These are phyloP conservation scores for Alviniconcha strummeri DNA, from an alignment of 2,888 invertebrate genomes.

Conservation along the genomic window DNA sequence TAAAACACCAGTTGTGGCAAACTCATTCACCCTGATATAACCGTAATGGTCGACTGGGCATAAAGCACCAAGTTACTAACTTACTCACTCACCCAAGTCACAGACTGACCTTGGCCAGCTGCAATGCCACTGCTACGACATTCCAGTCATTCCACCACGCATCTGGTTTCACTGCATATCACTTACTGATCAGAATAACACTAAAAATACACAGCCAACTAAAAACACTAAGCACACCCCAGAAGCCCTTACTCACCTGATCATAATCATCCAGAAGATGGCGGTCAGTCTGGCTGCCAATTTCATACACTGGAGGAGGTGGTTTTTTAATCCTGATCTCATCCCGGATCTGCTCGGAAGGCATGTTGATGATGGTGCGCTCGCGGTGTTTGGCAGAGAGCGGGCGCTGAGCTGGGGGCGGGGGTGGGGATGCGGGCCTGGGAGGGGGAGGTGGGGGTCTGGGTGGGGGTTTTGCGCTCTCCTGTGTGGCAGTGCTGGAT, in stretches of 20 bases:
- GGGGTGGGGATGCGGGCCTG: constrained; percentile 17
- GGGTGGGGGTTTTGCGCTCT: constrained; percentile 16
- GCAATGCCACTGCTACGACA: too few relatives aligned
- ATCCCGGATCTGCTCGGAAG: constrained; percentile 46
- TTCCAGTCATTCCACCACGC: too few relatives aligned
- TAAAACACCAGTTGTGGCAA: too few relatives aligned
- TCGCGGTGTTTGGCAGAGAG: constrained; percentile 42
- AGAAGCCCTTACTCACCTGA: constrained; percentile 49
- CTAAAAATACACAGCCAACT: too few relatives aligned
- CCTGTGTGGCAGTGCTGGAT: constrained; percentile 29
- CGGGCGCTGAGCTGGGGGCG: constrained; percentile 31
- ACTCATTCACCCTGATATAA: too few relatives aligned
- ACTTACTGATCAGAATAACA: too few relatives aligned
- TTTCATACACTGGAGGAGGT: constrained; percentile 48
- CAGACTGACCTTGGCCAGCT: too few relatives aligned
- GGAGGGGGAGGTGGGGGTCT: constrained; percentile 14
- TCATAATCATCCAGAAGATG: constrained; percentile 61
- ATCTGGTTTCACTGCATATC: too few relatives aligned
- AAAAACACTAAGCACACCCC: too few relatives aligned
- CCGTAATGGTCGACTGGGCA: too few relatives aligned
- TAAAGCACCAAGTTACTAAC: too few relatives aligned
- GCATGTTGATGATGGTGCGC: constrained; percentile 55
- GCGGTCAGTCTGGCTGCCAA: constrained; percentile 62
- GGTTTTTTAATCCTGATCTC: constrained; percentile 54
- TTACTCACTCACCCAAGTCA: too few relatives aligned